Base-by-base conservation (phyloP, 2,888 invertebrate species). In the Oscheius sp. region DNA sequence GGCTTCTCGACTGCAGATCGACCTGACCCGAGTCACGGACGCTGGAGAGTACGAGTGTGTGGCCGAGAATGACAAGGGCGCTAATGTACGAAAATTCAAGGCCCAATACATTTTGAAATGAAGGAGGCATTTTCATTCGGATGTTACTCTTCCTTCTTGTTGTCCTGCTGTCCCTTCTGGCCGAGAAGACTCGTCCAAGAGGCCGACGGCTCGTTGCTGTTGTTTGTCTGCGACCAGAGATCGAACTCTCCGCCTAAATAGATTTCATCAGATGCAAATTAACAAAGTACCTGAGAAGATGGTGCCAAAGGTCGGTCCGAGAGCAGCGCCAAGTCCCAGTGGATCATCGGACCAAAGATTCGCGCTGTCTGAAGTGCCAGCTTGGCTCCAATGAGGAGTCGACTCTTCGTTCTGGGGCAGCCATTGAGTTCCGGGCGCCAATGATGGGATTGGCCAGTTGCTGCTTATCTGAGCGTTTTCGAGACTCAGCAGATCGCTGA, bases 21-120 rank as follows among this genome's bases (percentile, higher is more conserved):
- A 79, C 70, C 76, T 80, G 35, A 73, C 82, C 4, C 71, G 80
- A 5, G 78, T 82, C 53, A 79, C 75, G 1, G 80, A 80, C 50
- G 76, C 75, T 42, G 80, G 80, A 48, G 77, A 80, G 65, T 81
- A 81, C 37, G 76, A 77, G 50, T 81, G 80, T 66, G 76, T 79
- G 29, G 80, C 80, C n/a, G 58, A 68, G 48, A 80, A 78, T 71
- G 9, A 62, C 9, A 74, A 77, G 55, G 80, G 80, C 7, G 70
- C 70, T 2, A 57, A 58, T 58, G 21, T 70, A 32, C 29, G 58
- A 29, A 57, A 48, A 47, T 70, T 70, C 29, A 70, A 42, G n/a
- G 48, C 13, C 13, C 29, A 13, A 9, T 70, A 70, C 32, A 50
- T 21, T 2, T 37, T 70, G 5, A 42, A 42, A 70, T 70, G 53